phyloP scores from a whole-genome alignment of 1,140 invertebrate species.

The Anastatus disparis region DNA sequence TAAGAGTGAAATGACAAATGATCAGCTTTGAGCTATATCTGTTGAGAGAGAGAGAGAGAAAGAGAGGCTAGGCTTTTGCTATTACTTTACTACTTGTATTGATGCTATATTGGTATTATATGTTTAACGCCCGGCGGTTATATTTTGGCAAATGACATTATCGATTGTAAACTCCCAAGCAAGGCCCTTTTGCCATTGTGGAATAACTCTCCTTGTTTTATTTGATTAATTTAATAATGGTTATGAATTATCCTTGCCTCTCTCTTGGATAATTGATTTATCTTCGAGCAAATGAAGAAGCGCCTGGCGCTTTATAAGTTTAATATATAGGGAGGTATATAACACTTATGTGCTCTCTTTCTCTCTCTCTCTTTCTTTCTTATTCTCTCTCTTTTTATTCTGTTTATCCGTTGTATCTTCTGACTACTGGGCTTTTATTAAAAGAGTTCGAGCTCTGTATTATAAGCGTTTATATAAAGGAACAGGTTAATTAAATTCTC shows the following conservation, averaged over 20 bases:
- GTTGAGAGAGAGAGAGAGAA: too few relatives aligned
- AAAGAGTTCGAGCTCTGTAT: too few relatives aligned
- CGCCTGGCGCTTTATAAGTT: not conserved
- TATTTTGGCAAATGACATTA: slow-evolving; percentile 29
- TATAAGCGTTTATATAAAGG: too few relatives aligned
- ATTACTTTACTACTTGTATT: too few relatives aligned
- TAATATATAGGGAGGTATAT: too few relatives aligned
- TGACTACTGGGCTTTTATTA: not conserved
- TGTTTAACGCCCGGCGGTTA: slow-evolving; percentile 1
- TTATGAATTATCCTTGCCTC: slow-evolving; percentile 10
- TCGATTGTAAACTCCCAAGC: too few relatives aligned
- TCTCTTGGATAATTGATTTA: slow-evolving; percentile 31
- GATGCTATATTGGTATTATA: too few relatives aligned
- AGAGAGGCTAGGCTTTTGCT: too few relatives aligned
- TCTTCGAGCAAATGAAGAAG: not conserved
- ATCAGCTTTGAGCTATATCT: slow-evolving; percentile 22
- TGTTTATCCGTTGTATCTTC: slow-evolving; percentile 1
- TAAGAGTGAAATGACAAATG: slow-evolving; percentile 28
- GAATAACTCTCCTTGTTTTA: slow-evolving; percentile 3
- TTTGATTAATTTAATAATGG: slow-evolving; percentile 37
- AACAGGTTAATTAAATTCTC: slow-evolving; percentile 8
- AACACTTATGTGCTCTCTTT: not conserved
- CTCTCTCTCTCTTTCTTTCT: not conserved
- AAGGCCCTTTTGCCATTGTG: slow-evolving; percentile 5
- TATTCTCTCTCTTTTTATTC: too few relatives aligned